phyloP scores from a whole-genome alignment of 2,797 vertebrate species.

The Apogon hyalosoma region DNA sequence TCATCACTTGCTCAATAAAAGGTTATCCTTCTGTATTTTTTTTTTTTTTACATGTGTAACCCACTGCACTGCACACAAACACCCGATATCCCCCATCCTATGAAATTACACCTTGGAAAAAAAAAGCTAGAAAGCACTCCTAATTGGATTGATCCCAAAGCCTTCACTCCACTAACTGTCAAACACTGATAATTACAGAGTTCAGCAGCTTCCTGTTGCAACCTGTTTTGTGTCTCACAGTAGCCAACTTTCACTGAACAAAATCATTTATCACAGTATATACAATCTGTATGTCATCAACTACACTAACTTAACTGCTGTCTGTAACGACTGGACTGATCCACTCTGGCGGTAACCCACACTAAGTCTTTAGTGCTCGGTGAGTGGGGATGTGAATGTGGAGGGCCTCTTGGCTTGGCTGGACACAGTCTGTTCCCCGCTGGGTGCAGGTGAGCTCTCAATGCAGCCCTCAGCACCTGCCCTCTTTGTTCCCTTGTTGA shows the following conservation, averaged over 20 bases:
- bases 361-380: constrained; percentile 55
- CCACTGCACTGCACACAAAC: background rate
- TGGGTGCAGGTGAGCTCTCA: constrained; percentile 87
- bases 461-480: constrained; percentile 84
- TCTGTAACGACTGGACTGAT: constrained; percentile 41
- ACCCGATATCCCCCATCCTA: constrained; percentile 43
- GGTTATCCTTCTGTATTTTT: no score
- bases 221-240: constrained; percentile 48
- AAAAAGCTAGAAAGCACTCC: constrained; percentile 35
- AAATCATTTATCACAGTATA: constrained; percentile 47
- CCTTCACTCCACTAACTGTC: constrained; percentile 48
- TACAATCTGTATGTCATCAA: constrained; percentile 35
- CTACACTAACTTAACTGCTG: constrained; percentile 6
- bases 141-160: constrained; percentile 54
- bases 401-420: constrained; percentile 80
- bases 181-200: constrained; percentile 66
- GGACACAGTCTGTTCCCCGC: constrained; percentile 75
- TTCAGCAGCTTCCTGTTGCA: constrained; percentile 60
- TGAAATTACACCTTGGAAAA: constrained; percentile 46
- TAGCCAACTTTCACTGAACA: constrained; percentile 46
- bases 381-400: constrained; percentile 73
- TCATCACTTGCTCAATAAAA: no score
- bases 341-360: constrained; percentile 37
- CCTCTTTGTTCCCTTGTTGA: constrained; percentile 84
- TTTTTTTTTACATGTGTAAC: no score